These are phyloP conservation scores for Sarcophaga subvicina DNA, from an alignment of 2,888 invertebrate species.

Conservation along the genomic window DNA sequence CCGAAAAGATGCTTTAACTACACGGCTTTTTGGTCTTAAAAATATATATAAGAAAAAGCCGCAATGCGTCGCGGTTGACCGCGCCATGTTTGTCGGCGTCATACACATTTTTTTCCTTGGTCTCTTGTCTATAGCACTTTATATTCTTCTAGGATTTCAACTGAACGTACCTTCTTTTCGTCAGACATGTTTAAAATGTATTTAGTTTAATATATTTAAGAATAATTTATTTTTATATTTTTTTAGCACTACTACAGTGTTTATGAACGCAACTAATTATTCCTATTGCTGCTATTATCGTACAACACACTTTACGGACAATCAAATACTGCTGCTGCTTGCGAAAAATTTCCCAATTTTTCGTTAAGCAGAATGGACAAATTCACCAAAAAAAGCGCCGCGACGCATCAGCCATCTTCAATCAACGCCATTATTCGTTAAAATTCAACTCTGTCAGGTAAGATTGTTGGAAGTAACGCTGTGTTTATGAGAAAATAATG, in stretches of 20 bases:
- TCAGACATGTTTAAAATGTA: constrained; percentile 74
- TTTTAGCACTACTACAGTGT: constrained; percentile 51
- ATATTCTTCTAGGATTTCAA: background rate
- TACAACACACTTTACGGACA: constrained; percentile 67
- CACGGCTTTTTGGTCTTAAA: constrained; percentile 7
- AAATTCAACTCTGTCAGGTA: constrained; percentile 46
- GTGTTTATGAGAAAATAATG: background rate
- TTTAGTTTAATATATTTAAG: constrained; percentile 58
- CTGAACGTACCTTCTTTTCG: constrained; percentile 76
- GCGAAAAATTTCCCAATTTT: constrained; percentile 64
- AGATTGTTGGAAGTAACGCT: background rate
- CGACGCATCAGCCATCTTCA: constrained; percentile 66
- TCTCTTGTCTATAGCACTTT: background rate
- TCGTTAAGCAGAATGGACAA: constrained; percentile 65
- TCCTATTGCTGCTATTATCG: constrained; percentile 35
- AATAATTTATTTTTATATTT: constrained; percentile 25
- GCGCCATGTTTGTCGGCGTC: constrained; percentile 77
- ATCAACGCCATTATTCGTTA: constrained; percentile 67
- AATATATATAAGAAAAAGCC: constrained; percentile 44
- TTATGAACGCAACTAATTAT: constrained; percentile 47
- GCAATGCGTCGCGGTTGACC: constrained; percentile 67
- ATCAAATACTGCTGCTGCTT: constrained; percentile 65
- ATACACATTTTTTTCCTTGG: constrained; percentile 69
- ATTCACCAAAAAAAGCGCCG: constrained; percentile 61
- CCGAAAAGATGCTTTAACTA: background rate